A percentile compares a stretch with the other conserved stretches of the same genome.
These are phyloP conservation scores for Neuroterus valhalla DNA, from an alignment of 1,140 invertebrate species.

Conservation along the genomic window DNA sequence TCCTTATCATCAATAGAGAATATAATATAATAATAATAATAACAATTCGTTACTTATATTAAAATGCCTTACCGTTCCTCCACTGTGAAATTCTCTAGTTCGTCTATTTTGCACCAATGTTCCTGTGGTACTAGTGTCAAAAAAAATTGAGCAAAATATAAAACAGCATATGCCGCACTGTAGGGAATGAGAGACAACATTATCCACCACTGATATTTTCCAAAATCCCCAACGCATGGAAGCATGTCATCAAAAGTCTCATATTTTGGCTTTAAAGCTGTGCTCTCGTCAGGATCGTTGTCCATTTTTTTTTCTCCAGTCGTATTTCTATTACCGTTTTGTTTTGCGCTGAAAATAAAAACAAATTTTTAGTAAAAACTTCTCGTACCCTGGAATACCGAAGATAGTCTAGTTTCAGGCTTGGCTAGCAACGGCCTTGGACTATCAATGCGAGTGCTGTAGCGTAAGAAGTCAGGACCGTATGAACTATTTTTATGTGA, in stretches of 20 bases:
- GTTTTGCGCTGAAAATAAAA: background rate
- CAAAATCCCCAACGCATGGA: conserved; percentile 75
- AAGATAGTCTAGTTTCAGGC: too few relatives aligned
- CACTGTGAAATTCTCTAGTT: conserved; percentile 58
- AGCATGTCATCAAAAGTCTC: conserved; percentile 75
- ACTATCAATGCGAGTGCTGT: too few relatives aligned
- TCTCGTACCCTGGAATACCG: too few relatives aligned
- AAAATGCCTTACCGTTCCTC: conserved; percentile 59
- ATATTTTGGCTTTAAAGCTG: conserved; percentile 61
- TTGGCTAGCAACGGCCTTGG: too few relatives aligned
- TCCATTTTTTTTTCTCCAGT: conserved; percentile 41
- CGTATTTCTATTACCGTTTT: conserved; percentile 1
- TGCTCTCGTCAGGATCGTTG: conserved; percentile 56
- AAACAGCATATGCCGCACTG: conserved; percentile 63
- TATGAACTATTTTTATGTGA: too few relatives aligned
- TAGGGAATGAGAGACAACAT: conserved; percentile 69
- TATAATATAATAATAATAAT: too few relatives aligned
- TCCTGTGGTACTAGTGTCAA: conserved; percentile 69
- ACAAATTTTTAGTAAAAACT: background rate
- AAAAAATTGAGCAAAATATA: conserved; percentile 73
- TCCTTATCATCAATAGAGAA: background rate
- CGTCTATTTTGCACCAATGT: conserved; percentile 71
- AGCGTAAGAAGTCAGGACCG: too few relatives aligned
- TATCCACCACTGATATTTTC: conserved; percentile 75
- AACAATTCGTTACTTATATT: too few relatives aligned